Base-by-base conservation (phyloP, 2,797 vertebrate genomes). In the Poeciliopsis gracilis region DNA sequence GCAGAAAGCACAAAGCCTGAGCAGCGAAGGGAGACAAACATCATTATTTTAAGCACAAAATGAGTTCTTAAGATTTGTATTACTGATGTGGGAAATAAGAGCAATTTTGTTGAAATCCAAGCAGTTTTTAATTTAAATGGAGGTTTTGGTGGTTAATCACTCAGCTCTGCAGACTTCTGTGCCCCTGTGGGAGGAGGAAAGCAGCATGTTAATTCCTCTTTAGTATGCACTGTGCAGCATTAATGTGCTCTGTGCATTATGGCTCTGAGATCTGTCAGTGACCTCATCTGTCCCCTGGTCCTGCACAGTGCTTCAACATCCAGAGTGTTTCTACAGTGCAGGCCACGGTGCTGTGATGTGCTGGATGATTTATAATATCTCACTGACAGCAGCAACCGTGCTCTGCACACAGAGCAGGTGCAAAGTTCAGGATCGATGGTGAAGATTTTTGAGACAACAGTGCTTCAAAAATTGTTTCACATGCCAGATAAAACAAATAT, bases 151-250 rank as follows among this genome's bases (percentile, higher is more conserved):
- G 18, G 30, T 76, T 77, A 84, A 80, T 76, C 70, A 78, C 53
- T 79, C 28, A 38, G 55, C 78, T 76, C 0, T 41, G 83, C 79
- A 61, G 53, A 80, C 59, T 74, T 70, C 77, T 67, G 33, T 38
- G 45, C 4, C 69, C 75, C 67, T 46, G 3, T 66, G 63, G 53
- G 77, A 13, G 71, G 72, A 61, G 28, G 33, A 73, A 77, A 30
- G 75, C 73, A 77, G 82, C 81, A 67, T 71, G 74, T 75, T 79
- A 77, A 88, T 80, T 59, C 66, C 77, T 86, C 79, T 75, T 84
- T 73, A 83, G 73, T 77, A 77, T 86, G 82, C 82, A 77, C 36
- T 6, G 77, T 57, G 71, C 85, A 30, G 76, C 76, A 67, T 81
- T 76, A 73, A 73, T 81, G 82, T 23, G 77, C 82, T 73, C 41